Evolutionary conservation across 2,888 invertebrate genomes (phyloP).

Genomic region (Eulithis prunata): DNA sequence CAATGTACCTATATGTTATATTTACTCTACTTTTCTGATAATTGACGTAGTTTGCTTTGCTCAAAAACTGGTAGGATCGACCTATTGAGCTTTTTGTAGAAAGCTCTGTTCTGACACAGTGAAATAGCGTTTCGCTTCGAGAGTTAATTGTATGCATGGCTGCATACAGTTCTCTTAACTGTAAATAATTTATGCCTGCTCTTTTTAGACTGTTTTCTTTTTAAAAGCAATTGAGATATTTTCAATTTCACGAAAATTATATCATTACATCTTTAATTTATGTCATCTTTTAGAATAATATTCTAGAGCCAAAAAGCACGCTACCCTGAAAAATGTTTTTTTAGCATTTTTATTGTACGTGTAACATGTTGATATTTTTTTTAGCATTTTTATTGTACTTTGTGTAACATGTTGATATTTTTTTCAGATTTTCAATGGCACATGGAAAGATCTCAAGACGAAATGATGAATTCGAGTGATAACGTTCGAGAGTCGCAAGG

Average conservation of each 20-base stretch:
- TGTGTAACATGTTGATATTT: slow-evolving; percentile 11
- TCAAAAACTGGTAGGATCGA: not conserved
- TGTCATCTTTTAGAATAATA: too few relatives aligned
- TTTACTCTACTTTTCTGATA: not conserved
- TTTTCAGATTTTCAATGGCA: slow-evolving; percentile 94
- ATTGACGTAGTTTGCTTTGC: not conserved
- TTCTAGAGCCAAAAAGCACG: too few relatives aligned
- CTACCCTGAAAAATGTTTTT: too few relatives aligned
- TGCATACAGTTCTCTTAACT: slow-evolving; percentile 8
- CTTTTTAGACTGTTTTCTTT: not conserved
- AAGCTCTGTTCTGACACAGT: slow-evolving; percentile 7
- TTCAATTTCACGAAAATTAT: too few relatives aligned
- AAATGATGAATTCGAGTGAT: slow-evolving; percentile 94
- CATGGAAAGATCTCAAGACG: slow-evolving; percentile 93
- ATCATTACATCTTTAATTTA: too few relatives aligned
- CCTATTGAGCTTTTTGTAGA: slow-evolving; percentile 5
- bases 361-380: slow-evolving; percentile 11
- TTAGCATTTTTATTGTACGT: not conserved
- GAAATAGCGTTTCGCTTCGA: slow-evolving; percentile 6
- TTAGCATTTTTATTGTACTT: not conserved
- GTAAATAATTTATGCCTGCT: slow-evolving; percentile 6
- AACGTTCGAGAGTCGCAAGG: slow-evolving; percentile 96
- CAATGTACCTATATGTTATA: too few relatives aligned
- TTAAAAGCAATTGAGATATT: not conserved
- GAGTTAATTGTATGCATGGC: slow-evolving; percentile 1